phyloP scores from a whole-genome alignment of 2,888 invertebrate genomes.

The Cheilosia grossa region DNA sequence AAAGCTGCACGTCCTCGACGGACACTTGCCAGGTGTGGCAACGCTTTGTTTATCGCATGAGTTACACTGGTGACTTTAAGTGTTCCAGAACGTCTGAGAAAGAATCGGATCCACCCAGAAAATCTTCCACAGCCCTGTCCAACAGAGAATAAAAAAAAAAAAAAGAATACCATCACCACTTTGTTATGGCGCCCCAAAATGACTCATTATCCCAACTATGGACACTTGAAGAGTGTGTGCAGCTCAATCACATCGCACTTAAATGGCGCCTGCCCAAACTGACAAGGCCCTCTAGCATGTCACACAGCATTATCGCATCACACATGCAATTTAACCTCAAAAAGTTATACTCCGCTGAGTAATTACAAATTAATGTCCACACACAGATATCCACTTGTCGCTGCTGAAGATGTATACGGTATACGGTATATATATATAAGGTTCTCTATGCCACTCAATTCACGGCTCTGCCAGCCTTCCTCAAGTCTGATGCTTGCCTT shows the following conservation, averaged over 20 bases:
- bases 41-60: no score
- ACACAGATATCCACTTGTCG: constrained; percentile 51
- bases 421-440: background rate
- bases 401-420: background rate
- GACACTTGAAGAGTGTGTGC: constrained; percentile 8
- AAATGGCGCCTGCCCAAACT: constrained; percentile 41
- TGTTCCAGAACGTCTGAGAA: background rate
- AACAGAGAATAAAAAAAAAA: constrained; percentile 4
- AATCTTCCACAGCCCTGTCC: background rate
- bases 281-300: constrained; percentile 35
- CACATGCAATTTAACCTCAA: constrained; percentile 56
- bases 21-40: no score
- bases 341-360: constrained; percentile 41
- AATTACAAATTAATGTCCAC: constrained; percentile 70
- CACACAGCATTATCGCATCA: constrained; percentile 59
- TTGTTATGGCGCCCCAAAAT: constrained; percentile 8
- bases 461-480: background rate
- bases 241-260: constrained; percentile 37
- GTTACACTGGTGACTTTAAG: no score
- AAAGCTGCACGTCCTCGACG: no score
- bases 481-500: constrained; percentile 54
- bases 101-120: background rate
- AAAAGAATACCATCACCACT: constrained; percentile 7
- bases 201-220: background rate
- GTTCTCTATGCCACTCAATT: constrained; percentile 29